phyloP scores from a whole-genome alignment of 2,113 vertebrate genomes.

The Rousettus leschenaultii region DNA sequence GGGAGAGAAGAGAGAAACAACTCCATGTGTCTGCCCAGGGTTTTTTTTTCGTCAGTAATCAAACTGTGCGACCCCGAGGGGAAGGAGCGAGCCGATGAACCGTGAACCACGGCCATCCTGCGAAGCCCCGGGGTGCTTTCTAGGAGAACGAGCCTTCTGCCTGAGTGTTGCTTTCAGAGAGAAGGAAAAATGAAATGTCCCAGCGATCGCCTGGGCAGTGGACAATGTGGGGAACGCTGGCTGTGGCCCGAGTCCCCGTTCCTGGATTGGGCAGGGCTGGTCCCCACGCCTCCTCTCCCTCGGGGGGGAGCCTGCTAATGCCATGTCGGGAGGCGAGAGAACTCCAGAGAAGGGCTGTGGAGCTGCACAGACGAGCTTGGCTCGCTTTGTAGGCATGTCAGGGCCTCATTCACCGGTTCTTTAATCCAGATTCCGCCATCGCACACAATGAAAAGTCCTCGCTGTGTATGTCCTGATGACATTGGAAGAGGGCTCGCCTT shows the following conservation, averaged over 20 bases:
- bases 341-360: background rate
- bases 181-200: conserved; percentile 77
- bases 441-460: rapidly evolving
- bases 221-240: conserved; percentile 45
- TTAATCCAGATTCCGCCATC: background rate
- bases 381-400: background rate
- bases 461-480: rapidly evolving
- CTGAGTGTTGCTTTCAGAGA: background rate
- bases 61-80: background rate
- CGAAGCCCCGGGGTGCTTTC: rapidly evolving
- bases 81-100: conserved; percentile 9
- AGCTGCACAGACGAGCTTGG: background rate
- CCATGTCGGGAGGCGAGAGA: rapidly evolving
- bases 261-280: conserved; percentile 33
- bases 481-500: background rate
- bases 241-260: conserved; percentile 60
- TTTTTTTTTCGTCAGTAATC: conserved; percentile 48
- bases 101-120: background rate
- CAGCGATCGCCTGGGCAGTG: conserved; percentile 68
- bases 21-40: background rate
- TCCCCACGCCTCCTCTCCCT: rapidly evolving
- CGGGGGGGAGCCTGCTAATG: background rate
- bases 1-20: background rate
- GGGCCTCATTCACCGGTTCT: background rate
- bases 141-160: conserved; percentile 71